Evolutionary conservation across 2,797 vertebrate species (phyloP).

Genomic region (Cygnus olor): DNA sequence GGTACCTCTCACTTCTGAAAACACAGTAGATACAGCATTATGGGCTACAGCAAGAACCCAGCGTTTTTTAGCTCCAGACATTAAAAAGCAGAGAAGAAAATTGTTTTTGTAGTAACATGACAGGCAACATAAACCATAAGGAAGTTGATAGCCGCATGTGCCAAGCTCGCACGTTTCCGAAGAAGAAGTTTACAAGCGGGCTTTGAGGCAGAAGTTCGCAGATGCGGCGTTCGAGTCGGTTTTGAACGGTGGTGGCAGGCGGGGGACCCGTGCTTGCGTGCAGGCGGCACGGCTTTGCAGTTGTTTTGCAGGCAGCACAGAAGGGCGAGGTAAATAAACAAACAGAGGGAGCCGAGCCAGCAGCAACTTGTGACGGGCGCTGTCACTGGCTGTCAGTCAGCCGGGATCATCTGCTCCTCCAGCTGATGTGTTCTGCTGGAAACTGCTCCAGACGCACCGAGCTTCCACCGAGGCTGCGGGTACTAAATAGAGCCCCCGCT

Average conservation of each 20-base stretch:
- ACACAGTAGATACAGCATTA: background rate
- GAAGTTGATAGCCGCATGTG: slow-evolving; percentile 40
- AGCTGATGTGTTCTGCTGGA: slow-evolving; percentile 41
- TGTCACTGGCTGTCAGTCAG: slow-evolving; percentile 64
- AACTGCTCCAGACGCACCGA: slow-evolving; percentile 3
- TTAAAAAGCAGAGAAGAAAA: slow-evolving; percentile 10
- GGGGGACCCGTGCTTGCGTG: slow-evolving; percentile 12
- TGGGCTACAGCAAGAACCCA: background rate
- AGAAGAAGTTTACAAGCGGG: background rate
- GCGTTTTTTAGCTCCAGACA: background rate
- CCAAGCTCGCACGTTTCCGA: background rate
- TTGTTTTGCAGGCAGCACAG: slow-evolving; percentile 49
- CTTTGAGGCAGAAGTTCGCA: slow-evolving; percentile 50
- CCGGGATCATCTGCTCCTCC: slow-evolving; percentile 52
- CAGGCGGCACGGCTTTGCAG: slow-evolving; percentile 45
- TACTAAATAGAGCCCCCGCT: background rate
- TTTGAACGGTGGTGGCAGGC: background rate
- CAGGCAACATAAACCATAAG: slow-evolving; percentile 41
- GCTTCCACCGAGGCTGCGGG: background rate
- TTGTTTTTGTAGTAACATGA: slow-evolving; percentile 25
- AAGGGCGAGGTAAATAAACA: slow-evolving; percentile 54
- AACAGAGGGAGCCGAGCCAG: slow-evolving; percentile 49
- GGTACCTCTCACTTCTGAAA: background rate
- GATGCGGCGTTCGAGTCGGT: background rate
- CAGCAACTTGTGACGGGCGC: slow-evolving; percentile 42